Evolutionary conservation across 2,113 vertebrate species (phyloP).

Genomic region (Arenaria interpres): DNA sequence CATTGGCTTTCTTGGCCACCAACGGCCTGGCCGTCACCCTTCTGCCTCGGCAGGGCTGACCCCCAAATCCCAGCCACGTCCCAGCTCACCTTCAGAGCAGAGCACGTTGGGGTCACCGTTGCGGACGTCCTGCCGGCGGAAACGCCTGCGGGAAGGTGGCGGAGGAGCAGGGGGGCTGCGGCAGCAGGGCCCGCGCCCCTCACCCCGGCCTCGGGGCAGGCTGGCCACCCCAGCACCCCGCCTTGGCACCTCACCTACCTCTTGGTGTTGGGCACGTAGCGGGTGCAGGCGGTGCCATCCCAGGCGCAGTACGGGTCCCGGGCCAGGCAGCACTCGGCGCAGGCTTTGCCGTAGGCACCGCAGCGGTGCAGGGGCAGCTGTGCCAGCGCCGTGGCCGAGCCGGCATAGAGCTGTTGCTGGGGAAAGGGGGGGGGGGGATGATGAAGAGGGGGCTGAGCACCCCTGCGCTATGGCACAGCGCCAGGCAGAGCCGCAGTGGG

Average conservation of each 20-base stretch:
- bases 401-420: slow-evolving; percentile 94
- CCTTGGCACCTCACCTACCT: slow-evolving; percentile 68
- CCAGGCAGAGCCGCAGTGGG: neutral
- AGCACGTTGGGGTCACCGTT: slow-evolving; percentile 93
- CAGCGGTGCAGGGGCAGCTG: slow-evolving; percentile 95
- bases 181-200: fast-evolving
- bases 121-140: slow-evolving; percentile 91
- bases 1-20: no score
- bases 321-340: slow-evolving; percentile 96
- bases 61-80: fast-evolving
- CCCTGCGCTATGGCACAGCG: fast-evolving
- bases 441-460: neutral
- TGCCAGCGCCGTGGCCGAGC: slow-evolving; percentile 82
- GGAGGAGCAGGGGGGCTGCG: neutral
- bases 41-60: fast-evolving
- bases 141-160: slow-evolving; percentile 77
- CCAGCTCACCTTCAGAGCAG: slow-evolving; percentile 87
- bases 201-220: fast-evolving
- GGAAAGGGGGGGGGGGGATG: no score
- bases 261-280: slow-evolving; percentile 92
- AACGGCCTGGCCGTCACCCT: neutral
- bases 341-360: slow-evolving; percentile 89
- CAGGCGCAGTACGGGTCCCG: slow-evolving; percentile 96
- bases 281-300: slow-evolving; percentile 91
- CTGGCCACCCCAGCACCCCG: fast-evolving